phyloP scores from a whole-genome alignment of 1,140 invertebrate species.

The Pseudachorutes palmiensis region DNA sequence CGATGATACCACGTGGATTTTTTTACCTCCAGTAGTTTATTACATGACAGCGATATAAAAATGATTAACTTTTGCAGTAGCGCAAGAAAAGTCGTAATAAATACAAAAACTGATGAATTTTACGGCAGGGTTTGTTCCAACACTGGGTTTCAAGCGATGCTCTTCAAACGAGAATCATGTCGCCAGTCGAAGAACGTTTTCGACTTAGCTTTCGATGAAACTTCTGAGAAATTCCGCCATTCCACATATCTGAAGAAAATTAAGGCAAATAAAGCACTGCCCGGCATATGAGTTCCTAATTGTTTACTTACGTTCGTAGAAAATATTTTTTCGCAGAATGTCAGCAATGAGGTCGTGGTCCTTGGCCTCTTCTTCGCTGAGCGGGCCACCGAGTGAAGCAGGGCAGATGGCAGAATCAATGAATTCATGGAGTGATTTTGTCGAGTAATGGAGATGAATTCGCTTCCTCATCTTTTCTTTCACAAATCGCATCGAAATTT shows the following conservation, averaged over 20 bases:
- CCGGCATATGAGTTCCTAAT: not conserved
- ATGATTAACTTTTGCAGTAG: not conserved
- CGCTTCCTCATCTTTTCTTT: too few relatives aligned
- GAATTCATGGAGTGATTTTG: not conserved
- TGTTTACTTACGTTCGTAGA: not conserved
- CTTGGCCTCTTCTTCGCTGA: not conserved
- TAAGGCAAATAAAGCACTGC: not conserved
- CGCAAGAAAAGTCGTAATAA: too few relatives aligned
- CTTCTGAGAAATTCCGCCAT: not conserved
- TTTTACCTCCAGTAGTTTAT: too few relatives aligned
- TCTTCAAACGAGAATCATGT: not conserved
- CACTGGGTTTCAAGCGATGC: too few relatives aligned
- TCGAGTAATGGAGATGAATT: too few relatives aligned
- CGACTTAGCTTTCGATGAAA: not conserved
- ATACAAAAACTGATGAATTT: not conserved
- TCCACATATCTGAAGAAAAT: not conserved
- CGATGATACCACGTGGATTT: too few relatives aligned
- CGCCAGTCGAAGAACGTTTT: not conserved
- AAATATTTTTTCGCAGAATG: not conserved
- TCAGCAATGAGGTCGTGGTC: not conserved
- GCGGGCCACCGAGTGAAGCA: not conserved
- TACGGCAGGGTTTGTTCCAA: too few relatives aligned
- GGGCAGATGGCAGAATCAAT: not conserved
- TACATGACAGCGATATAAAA: not conserved
- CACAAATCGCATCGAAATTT: too few relatives aligned